Base-by-base conservation (phyloP, 2,888 invertebrate species). In the Tethea ocularis region DNA sequence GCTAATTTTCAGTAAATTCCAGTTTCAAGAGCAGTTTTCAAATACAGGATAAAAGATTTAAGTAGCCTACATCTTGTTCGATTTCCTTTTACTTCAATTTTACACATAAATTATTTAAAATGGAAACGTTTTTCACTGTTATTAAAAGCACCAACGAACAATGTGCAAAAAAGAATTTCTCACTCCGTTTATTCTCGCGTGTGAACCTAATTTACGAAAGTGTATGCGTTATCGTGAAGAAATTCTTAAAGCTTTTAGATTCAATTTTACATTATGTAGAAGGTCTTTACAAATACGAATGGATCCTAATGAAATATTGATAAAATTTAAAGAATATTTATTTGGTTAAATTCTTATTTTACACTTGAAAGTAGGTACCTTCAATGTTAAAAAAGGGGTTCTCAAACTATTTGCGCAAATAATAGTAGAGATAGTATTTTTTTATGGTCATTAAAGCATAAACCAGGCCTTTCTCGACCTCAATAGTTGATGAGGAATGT, bases 161-260 rank as follows among this genome's bases (percentile, higher is more conserved):
- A 20, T 46, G 26, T 29, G 52, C 24, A 26, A 20, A 53, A 29
- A 29, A 53, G 17, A 53, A 23, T 29, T 53, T 53, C 26, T 26
- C 52, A 53, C 52, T 29, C 29, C 52, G 52, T 24, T 53, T 29
- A 29, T 29, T 26, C 52, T 29, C 29, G 11, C 20, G 20, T 53
- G 26, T 29, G n/a, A 53, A 53, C 17, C 26, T 53, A 15, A 52
- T 52, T 24, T 26, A 17, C 11, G 29, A 29, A n/a, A 26, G 52
- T 29, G 52, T 53, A 29, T 53, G 52, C n/a, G n/a, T n/a, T n/a
- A n/a, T 52, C 52, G 52, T n/a, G 52, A 53, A 26, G 4, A 53
- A 53, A 20, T 4, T 20, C 29, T 26, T 17, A 17, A 53, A 53
- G 29, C 29, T 15, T 46, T 46, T 46, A 17, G 17, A 53, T 53